phyloP scores from a whole-genome alignment of 2,888 invertebrate species.

The Myathropa florea region DNA sequence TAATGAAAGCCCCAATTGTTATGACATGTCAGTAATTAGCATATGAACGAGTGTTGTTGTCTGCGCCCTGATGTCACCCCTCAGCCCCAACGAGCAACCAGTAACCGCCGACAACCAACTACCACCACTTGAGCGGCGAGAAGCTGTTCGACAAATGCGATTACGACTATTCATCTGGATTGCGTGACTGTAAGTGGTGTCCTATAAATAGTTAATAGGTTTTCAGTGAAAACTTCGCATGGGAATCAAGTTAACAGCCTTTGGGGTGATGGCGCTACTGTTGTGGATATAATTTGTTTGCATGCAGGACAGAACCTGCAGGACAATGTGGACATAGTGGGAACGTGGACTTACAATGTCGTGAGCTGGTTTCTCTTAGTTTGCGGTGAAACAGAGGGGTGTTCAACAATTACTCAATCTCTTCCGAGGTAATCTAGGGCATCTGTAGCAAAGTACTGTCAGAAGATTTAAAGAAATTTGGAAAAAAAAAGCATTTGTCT shows the following conservation, averaged over 20 bases:
- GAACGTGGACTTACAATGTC: background rate
- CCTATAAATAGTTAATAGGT: background rate
- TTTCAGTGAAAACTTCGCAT: background rate
- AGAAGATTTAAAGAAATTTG: no score
- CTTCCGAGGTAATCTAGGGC: no score
- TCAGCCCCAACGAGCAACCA: background rate
- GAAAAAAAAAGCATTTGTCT: no score
- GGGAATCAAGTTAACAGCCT: background rate
- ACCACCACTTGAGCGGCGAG: background rate
- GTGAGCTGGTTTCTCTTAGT: no score
- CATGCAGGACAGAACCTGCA: background rate
- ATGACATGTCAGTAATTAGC: conserved; percentile 66
- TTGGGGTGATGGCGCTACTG: background rate
- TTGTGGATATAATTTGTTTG: background rate
- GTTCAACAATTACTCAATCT: no score
- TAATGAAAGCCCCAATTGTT: conserved; percentile 59
- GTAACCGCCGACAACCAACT: background rate
- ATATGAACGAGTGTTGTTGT: conserved; percentile 49
- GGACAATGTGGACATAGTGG: background rate
- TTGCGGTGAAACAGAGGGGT: no score
- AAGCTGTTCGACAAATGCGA: conserved; percentile 50
- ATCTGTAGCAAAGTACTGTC: no score
- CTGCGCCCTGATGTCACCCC: conserved; percentile 2
- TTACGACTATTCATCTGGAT: conserved; percentile 39
- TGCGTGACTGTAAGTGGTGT: conserved; percentile 6